Conservation (phyloP, 2,888 invertebrate genomes). For the Anoncus sp. region DNA sequence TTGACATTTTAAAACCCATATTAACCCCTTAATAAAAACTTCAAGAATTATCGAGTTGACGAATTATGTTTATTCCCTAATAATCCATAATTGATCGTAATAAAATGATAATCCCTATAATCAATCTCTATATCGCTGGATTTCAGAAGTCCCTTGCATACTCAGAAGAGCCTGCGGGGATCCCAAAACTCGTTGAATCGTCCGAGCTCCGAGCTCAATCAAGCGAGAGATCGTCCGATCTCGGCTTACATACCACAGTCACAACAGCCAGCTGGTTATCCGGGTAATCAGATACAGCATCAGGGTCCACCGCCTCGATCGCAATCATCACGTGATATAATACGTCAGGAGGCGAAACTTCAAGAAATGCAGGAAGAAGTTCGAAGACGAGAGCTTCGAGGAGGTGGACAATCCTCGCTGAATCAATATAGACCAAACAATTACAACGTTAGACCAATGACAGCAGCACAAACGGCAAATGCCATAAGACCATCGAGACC, state of each 20-base stretch:
- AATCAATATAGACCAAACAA: constrained; percentile 76
- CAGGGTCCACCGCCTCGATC: constrained; percentile 81
- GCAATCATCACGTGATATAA: constrained; percentile 84
- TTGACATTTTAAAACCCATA: no score
- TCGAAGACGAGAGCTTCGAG: constrained; percentile 84
- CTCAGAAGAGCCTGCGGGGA: constrained; percentile 84
- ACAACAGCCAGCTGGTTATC: constrained; percentile 72
- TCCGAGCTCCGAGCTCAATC: constrained; percentile 81
- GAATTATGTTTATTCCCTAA: no score
- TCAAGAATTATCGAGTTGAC: no score
- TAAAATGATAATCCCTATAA: no score
- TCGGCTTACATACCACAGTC: constrained; percentile 84
- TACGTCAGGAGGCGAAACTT: constrained; percentile 87
- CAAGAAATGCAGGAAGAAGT: constrained; percentile 94
- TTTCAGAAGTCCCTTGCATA: constrained; percentile 78
- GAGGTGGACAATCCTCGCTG: constrained; percentile 68
- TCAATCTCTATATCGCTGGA: no score
- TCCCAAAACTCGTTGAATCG: constrained; percentile 86
- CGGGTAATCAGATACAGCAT: constrained; percentile 73
- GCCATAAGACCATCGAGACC: constrained; percentile 73
- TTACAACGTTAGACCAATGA: constrained; percentile 73
- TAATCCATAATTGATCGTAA: no score
- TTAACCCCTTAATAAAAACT: no score
- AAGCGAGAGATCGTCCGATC: constrained; percentile 84
- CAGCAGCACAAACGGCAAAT: constrained; percentile 73